Evolutionary conservation across 1,140 invertebrate genomes (phyloP).

Genomic region (Lasioglossum albipes): DNA sequence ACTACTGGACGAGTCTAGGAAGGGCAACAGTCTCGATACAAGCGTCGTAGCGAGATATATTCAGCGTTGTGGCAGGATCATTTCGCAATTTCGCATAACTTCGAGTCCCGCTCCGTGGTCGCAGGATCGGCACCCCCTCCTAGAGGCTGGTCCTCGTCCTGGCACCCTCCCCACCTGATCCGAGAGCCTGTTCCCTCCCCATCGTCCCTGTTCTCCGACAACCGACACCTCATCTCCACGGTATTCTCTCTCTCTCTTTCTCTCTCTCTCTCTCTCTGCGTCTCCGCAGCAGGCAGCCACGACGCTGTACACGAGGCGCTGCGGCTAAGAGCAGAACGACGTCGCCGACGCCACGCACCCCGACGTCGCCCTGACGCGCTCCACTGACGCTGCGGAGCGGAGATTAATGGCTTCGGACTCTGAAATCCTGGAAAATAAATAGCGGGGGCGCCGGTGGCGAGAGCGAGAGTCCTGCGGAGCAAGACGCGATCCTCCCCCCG

Average conservation of each 20-base stretch:
- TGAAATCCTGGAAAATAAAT: slow-evolving; percentile 80
- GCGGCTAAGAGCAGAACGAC: slow-evolving; percentile 71
- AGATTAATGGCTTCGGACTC: slow-evolving; percentile 80
- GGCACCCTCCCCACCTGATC: slow-evolving; percentile 39
- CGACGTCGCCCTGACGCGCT: slow-evolving; percentile 78
- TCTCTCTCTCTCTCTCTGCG: slow-evolving; percentile 23
- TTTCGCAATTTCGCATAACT: slow-evolving; percentile 57
- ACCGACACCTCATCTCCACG: slow-evolving; percentile 50
- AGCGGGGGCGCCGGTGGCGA: slow-evolving; percentile 72
- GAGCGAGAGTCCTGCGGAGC: slow-evolving; percentile 68
- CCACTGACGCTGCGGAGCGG: slow-evolving; percentile 75
- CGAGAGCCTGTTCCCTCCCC: slow-evolving; percentile 38
- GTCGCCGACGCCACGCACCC: slow-evolving; percentile 74
- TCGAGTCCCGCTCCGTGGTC: slow-evolving; percentile 41
- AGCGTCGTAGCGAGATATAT: no score
- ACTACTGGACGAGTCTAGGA: no score
- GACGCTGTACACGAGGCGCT: slow-evolving; percentile 63
- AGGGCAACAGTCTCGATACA: no score
- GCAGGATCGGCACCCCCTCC: slow-evolving; percentile 56
- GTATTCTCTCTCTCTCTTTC: slow-evolving; percentile 14
- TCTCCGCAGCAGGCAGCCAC: slow-evolving; percentile 35
- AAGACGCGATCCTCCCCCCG: slow-evolving; percentile 53
- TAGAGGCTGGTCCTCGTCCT: slow-evolving; percentile 26
- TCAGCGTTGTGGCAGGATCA: no score
- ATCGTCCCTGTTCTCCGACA: slow-evolving; percentile 34